phyloP scores from a whole-genome alignment of 2,888 invertebrate genomes.

The Glaucopsyche alexis region DNA sequence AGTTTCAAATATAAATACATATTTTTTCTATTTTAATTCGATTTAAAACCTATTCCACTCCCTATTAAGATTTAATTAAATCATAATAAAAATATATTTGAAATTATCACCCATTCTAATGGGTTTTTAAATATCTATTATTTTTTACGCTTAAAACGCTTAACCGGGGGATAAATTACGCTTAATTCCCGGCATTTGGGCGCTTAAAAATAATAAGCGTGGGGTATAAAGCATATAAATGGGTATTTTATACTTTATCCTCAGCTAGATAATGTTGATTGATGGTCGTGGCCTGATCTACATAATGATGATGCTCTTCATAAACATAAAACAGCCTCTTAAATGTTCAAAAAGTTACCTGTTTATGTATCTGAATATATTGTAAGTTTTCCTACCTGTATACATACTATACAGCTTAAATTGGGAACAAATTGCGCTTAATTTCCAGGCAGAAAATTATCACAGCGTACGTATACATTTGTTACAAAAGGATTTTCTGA shows the following conservation, averaged over 20 bases:
- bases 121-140: slow-evolving; percentile 3
- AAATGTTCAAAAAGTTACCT: not conserved
- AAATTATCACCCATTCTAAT: not conserved
- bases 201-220: slow-evolving; percentile 26
- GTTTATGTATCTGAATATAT: not conserved
- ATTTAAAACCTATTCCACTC: not conserved
- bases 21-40: not conserved
- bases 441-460: too few relatives aligned
- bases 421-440: too few relatives aligned
- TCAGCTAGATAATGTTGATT: slow-evolving; percentile 4
- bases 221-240: slow-evolving; percentile 23
- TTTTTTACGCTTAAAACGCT: not conserved
- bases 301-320: slow-evolving; percentile 2
- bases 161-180: slow-evolving; percentile 1
- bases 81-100: not conserved
- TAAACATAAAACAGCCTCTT: not conserved
- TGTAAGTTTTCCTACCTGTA: not conserved
- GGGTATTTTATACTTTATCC: slow-evolving; percentile 19
- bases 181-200: slow-evolving; percentile 3
- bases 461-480: too few relatives aligned
- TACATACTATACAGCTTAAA: too few relatives aligned
- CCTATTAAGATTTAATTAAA: not conserved
- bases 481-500: too few relatives aligned
- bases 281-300: slow-evolving; percentile 9
- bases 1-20: too few relatives aligned